Percentiles rank a stretch among this genome's conserved stretches.
Conservation (phyloP, 2,888 invertebrate species). For the Campoletis raptor region DNA sequence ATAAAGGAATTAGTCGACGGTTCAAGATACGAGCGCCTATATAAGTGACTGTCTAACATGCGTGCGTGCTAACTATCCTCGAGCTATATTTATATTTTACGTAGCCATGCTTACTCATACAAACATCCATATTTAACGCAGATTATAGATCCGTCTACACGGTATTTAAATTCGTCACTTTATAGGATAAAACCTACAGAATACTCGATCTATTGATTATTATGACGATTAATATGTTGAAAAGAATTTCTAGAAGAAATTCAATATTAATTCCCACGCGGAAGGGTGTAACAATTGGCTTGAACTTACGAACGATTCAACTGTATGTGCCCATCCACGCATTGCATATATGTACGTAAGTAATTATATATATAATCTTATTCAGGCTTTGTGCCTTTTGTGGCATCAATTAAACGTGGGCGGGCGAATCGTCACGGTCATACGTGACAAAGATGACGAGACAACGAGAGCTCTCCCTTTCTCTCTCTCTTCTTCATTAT, state of each 20-base stretch:
- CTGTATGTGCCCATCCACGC: neutral
- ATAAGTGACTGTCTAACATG: conserved; percentile 16
- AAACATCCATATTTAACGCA: conserved; percentile 30
- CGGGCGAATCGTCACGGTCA: conserved; percentile 45
- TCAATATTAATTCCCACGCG: neutral
- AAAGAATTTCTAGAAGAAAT: neutral
- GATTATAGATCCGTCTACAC: neutral
- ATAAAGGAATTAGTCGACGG: neutral
- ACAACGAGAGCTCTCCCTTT: neutral
- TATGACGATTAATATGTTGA: neutral
- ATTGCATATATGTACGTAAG: neutral
- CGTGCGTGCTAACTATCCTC: conserved; percentile 21
- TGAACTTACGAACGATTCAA: neutral
- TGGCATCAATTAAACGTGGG: conserved; percentile 44
- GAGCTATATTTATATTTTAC: conserved; percentile 24
- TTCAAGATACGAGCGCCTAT: neutral
- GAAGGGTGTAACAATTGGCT: neutral
- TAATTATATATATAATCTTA: neutral
- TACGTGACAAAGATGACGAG: conserved; percentile 16
- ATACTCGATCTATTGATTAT: neutral
- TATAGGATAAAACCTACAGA: neutral
- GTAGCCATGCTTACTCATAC: conserved; percentile 38
- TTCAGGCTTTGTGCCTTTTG: conserved; percentile 28
- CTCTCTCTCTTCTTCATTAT: neutral
- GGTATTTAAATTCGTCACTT: neutral